These are phyloP conservation scores for Drosophila pseudotalamancana DNA, from an alignment of 2,888 invertebrate species.

Conservation along the genomic window DNA sequence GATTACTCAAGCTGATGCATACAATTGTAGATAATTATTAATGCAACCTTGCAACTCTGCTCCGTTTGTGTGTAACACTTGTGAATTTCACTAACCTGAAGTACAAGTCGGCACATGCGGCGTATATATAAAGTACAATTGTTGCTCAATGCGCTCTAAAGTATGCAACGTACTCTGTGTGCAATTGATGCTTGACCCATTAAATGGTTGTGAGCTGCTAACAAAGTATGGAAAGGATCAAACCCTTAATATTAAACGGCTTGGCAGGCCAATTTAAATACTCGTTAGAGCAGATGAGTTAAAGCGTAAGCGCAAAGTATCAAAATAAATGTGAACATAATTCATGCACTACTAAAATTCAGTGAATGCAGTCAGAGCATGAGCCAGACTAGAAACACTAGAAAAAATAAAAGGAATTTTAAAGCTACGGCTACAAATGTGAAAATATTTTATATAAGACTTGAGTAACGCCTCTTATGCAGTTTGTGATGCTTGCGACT, in stretches of 20 bases:
- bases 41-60: not conserved
- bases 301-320: conserved; percentile 54
- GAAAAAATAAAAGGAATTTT: not conserved
- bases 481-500: conserved; percentile 21
- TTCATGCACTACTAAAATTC: conserved; percentile 43
- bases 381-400: not conserved
- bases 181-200: conserved; percentile 51
- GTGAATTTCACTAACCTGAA: conserved; percentile 59
- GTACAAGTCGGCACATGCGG: conserved; percentile 42
- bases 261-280: conserved; percentile 12
- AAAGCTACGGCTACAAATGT: conserved; percentile 22
- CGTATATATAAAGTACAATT: conserved; percentile 56
- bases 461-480: conserved; percentile 4
- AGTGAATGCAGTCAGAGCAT: not conserved
- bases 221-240: not conserved
- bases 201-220: conserved; percentile 4
- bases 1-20: conserved; percentile 7
- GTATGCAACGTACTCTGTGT: conserved; percentile 44
- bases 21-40: conserved; percentile 44
- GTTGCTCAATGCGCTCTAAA: conserved; percentile 21
- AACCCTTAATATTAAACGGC: conserved; percentile 3
- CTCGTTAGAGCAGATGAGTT: conserved; percentile 5
- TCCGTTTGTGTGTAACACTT: conserved; percentile 37
- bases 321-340: conserved; percentile 67
- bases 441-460: conserved; percentile 54